These are phyloP conservation scores for Salticus scenicus DNA, from an alignment of 2,888 invertebrate species.

Conservation along the genomic window DNA sequence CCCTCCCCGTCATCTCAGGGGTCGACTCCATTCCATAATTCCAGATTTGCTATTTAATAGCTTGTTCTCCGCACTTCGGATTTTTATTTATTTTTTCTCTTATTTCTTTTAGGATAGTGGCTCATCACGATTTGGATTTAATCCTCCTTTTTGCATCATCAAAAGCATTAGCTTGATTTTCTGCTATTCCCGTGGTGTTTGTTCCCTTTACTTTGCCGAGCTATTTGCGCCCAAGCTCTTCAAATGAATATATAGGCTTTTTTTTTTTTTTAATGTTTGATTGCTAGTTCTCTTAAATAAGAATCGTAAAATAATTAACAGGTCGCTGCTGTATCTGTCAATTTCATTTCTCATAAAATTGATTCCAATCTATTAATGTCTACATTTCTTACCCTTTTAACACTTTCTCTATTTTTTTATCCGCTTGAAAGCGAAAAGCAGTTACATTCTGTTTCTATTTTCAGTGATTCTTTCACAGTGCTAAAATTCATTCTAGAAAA, in stretches of 20 bases:
- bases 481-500: no score
- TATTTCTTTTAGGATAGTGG: slow-evolving; percentile 41
- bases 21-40: slow-evolving; percentile 54
- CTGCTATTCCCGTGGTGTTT: background rate
- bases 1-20: slow-evolving; percentile 20
- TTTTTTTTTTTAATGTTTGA: slow-evolving; percentile 31
- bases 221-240: slow-evolving; percentile 30
- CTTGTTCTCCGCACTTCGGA: slow-evolving; percentile 56
- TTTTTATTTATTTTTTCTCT: slow-evolving; percentile 21
- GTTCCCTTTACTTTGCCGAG: background rate
- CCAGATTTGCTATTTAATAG: slow-evolving; percentile 69
- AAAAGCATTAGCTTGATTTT: slow-evolving; percentile 40
- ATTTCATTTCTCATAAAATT: no score
- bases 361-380: no score
- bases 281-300: background rate
- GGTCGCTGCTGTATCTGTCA: no score
- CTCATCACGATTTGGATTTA: slow-evolving; percentile 62
- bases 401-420: no score
- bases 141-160: slow-evolving; percentile 27
- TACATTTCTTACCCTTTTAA: no score
- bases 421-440: no score
- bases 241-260: slow-evolving; percentile 32
- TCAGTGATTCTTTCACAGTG: no score
- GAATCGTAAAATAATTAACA: no score
- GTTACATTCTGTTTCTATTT: no score